phyloP scores from a whole-genome alignment of 2,797 vertebrate genomes.

The Coreius guichenoti region DNA sequence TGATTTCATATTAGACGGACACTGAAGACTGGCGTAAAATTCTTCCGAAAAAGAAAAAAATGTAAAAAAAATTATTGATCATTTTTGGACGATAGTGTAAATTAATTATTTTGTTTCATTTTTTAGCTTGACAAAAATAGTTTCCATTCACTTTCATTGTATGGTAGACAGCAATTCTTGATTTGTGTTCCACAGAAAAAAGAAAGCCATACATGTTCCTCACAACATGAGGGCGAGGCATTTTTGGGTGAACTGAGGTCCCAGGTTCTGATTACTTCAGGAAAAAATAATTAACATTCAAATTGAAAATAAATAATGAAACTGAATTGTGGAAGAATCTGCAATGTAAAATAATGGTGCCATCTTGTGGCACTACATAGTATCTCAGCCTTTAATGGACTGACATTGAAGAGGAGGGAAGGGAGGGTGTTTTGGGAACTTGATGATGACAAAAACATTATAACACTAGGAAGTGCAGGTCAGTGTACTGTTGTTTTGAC shows the following conservation, averaged over 20 bases:
- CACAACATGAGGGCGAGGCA: background rate
- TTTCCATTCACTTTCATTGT: background rate
- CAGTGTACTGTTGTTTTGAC: background rate
- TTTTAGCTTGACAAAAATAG: background rate
- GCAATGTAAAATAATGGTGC: constrained; percentile 1
- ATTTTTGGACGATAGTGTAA: background rate
- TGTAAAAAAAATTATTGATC: too few relatives aligned
- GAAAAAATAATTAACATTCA: background rate
- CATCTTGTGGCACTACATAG: constrained; percentile 38
- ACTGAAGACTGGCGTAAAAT: background rate
- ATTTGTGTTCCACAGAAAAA: background rate
- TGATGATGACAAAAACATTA: constrained; percentile 22
- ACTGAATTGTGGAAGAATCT: background rate
- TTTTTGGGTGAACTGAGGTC: background rate
- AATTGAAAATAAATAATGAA: background rate
- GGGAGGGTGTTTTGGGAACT: background rate
- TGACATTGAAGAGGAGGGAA: background rate
- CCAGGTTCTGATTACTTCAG: background rate
- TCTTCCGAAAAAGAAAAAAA: background rate
- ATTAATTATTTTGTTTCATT: background rate
- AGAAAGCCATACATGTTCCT: background rate
- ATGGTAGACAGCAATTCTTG: background rate
- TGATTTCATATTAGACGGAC: background rate
- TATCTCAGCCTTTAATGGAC: background rate
- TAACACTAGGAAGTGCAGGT: background rate